A percentile compares a stretch with the other conserved stretches of the same genome.
Evolutionary conservation across 92 coral and sea anemone genomes (phyloP).

Genomic region (Siderastrea siderea): DNA sequence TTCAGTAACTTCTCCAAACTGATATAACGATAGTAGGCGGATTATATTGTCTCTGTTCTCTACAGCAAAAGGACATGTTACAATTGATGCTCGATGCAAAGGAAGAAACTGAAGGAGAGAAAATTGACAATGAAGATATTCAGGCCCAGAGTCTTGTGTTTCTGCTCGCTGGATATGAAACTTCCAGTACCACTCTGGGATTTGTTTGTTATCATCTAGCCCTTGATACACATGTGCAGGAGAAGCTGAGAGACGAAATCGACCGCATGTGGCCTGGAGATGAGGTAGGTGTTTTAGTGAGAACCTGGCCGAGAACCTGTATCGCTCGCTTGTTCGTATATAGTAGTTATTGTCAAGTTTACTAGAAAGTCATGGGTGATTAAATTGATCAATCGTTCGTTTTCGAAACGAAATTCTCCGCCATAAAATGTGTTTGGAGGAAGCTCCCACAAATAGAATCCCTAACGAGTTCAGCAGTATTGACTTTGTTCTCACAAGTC

Average conservation of each 20-base stretch:
- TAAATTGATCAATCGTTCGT: too few species aligned
- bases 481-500: too few species aligned
- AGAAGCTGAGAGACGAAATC: constrained; percentile 43
- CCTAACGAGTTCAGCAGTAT: too few species aligned
- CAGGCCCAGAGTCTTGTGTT: constrained; percentile 28
- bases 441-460: too few species aligned
- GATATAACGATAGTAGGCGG: neutral
- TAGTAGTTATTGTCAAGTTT: too few species aligned
- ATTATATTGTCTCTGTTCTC: neutral
- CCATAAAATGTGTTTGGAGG: too few species aligned
- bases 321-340: too few species aligned
- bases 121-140: constrained; percentile 35
- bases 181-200: constrained; percentile 16
- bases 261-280: constrained; percentile 39
- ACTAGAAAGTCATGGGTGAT: too few species aligned
- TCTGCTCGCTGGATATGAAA: constrained; percentile 12
- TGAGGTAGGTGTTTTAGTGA: constrained; percentile 8
- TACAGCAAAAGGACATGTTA: constrained; percentile 34
- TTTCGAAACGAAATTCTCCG: too few species aligned
- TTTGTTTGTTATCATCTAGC: constrained; percentile 42
- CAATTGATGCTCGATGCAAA: constrained; percentile 51
- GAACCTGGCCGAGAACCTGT: too few species aligned
- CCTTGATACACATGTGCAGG: constrained; percentile 32
- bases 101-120: neutral
- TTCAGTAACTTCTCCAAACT: too few species aligned